These are phyloP conservation scores for Typhlomys cinereus DNA, from an alignment of 2,113 vertebrate species.

Conservation along the genomic window DNA sequence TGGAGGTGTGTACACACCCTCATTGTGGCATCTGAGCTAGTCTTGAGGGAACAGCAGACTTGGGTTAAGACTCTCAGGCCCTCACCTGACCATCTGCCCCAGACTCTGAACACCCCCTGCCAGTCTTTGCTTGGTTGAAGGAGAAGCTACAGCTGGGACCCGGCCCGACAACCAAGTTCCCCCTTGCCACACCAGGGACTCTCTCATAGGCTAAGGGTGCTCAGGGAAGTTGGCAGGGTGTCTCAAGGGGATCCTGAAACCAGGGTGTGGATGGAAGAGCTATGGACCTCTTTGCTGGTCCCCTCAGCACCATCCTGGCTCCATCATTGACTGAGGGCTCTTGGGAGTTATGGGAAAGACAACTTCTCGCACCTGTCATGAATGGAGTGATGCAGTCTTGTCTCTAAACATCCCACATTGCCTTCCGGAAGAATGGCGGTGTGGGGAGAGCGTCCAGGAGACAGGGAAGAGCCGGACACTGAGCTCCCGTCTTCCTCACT, in stretches of 20 bases:
- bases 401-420: not conserved
- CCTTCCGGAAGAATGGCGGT: not conserved
- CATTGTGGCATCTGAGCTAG: accelerated
- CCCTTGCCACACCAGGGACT: not conserved
- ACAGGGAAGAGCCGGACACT: too few relatives aligned
- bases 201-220: not conserved
- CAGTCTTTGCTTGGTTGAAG: accelerated
- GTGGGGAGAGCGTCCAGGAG: not conserved
- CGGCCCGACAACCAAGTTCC: too few relatives aligned
- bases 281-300: too few relatives aligned
- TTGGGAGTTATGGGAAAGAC: not conserved
- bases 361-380: not conserved
- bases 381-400: not conserved
- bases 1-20: not conserved
- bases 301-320: not conserved
- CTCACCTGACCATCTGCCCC: not conserved
- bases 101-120: not conserved
- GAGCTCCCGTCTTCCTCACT: not conserved
- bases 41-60: not conserved
- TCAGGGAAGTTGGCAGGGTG: too few relatives aligned
- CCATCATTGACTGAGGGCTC: not conserved
- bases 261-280: not conserved
- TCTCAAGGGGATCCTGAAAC: accelerated
- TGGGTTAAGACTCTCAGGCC: not conserved
- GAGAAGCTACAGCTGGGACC: not conserved